Base-by-base conservation (phyloP, 1,140 invertebrate species). In the Drosophila equinoxialis region DNA sequence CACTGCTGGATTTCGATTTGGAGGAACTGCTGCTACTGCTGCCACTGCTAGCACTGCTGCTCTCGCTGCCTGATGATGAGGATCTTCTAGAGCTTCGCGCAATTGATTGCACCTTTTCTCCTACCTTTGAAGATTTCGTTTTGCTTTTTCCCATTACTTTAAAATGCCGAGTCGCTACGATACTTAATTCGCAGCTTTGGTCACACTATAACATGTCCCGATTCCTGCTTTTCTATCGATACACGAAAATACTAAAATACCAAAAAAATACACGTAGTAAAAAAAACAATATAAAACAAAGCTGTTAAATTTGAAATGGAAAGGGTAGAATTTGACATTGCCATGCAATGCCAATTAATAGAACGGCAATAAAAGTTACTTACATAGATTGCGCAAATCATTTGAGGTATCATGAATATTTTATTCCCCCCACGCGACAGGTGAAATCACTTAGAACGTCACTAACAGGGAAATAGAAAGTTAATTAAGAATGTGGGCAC, bases 31-130 rank as follows among this genome's bases (percentile, higher is more conserved):
- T 63, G 51, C 20, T 65, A n/a, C 58, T 61, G 20, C 30, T 63
- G 6, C 37, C 58, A 3, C 45, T 61, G 26, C 33, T 62, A 13
- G 48, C 65, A n/a, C 39, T 68, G 3, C 60, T 59, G 10, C 61
- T 64, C 20, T 61, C 57, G 37, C 57, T 73, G 48, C 48, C 61
- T 39, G 68, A 57, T 13, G 71, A 71, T 11, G 68, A 75, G n/a
- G 71, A 74, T 35, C 39, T 51, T 69, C 30, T 64, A 41, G 14
- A 10, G 62, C 7, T 70, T 23, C n/a, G n/a, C 14, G 55, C 55
- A 26, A 35, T n/a, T 33, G 20, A 41, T 45, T 11, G 60, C 61
- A 54, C 64, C 59, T 37, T 73, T 59, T 60, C 60, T 61, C 20
- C 26, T 30, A 8, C 14, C 30, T 54, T 71, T 71, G 3, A 37